Base-by-base conservation (phyloP, 2,797 vertebrate species). In the Labroides dimidiatus region DNA sequence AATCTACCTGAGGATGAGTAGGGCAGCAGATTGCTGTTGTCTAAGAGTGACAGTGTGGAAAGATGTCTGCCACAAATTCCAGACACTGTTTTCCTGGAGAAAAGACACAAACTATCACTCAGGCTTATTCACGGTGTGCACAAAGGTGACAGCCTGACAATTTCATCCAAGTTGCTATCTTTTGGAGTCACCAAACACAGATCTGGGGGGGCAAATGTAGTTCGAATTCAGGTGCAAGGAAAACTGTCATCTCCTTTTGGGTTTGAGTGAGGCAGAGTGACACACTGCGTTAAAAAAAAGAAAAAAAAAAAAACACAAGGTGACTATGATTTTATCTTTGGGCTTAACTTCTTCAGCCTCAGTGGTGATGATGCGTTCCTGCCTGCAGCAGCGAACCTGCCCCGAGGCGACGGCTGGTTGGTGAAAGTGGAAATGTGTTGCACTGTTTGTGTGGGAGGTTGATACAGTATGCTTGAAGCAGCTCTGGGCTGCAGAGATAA, bases 31-130 rank as follows among this genome's bases (percentile, higher is more conserved):
- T 61, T 70, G 67, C 37, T 54, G 63, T 64, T 54, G 71, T 68
- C 69, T 72, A 67, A 54, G 50, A 64, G 42, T 52, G 71, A 87
- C 78, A n/a, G n/a, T 71, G 62, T 10, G 75, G 75, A 85, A 82
- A 80, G 69, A 68, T 80, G 78, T 69, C 61, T 51, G 68, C 48
- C 64, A 65, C 30, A 21, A 30, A 37, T 59, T 19, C n/a, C 42
- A 20, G 51, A 42, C 52, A 33, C 0, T 14, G 10, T 43, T 69
- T 49, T 81, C 49, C 47, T 20, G 48, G 47, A 68, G 64, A 60
- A 37, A 13, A 24, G 43, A 67, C 21, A 15, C 45, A 27, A 56
- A 42, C 72, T 71, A 75, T 65, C 75, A 72, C 17, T 64, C 47
- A 15, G 12, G 27, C n/a, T 45, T 14, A 10, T 21, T 24, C 13